phyloP scores from a whole-genome alignment of 2,797 vertebrate genomes.

The Acomys russatus region DNA sequence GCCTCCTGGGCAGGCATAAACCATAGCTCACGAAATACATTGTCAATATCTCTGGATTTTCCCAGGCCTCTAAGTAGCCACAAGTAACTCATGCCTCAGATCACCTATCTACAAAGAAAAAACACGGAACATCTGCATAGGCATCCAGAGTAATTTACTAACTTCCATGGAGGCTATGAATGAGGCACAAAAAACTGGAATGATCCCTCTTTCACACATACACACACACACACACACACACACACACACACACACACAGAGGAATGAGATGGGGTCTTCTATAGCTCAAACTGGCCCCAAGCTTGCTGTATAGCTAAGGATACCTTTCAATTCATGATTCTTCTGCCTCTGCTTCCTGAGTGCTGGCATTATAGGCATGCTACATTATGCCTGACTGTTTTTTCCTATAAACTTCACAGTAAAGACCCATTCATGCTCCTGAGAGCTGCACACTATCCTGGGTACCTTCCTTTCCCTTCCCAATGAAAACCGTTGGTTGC shows the following conservation, averaged over 20 bases:
- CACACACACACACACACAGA: too few relatives aligned
- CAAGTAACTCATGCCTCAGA: neutral
- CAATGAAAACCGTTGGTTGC: conserved; percentile 13
- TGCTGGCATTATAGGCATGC: neutral
- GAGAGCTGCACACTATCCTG: neutral
- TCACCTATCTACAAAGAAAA: neutral
- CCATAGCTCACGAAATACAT: neutral
- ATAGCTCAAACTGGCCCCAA: neutral
- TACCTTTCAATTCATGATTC: neutral
- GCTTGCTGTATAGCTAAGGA: neutral
- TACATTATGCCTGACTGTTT: neutral
- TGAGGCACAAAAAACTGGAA: neutral
- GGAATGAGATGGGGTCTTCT: neutral
- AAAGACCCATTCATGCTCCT: neutral
- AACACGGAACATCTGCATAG: neutral
- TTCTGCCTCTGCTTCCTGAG: neutral
- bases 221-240: too few relatives aligned
- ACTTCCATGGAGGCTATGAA: neutral
- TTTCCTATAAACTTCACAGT: conserved; percentile 35
- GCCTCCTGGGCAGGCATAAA: too few relatives aligned
- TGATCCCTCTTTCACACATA: neutral
- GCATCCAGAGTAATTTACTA: neutral
- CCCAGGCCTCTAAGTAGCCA: neutral
- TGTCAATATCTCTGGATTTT: neutral
- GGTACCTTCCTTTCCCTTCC: neutral